Base-by-base conservation (phyloP, 2,113 vertebrate genomes). In the Mesembrinibis cayennensis region DNA sequence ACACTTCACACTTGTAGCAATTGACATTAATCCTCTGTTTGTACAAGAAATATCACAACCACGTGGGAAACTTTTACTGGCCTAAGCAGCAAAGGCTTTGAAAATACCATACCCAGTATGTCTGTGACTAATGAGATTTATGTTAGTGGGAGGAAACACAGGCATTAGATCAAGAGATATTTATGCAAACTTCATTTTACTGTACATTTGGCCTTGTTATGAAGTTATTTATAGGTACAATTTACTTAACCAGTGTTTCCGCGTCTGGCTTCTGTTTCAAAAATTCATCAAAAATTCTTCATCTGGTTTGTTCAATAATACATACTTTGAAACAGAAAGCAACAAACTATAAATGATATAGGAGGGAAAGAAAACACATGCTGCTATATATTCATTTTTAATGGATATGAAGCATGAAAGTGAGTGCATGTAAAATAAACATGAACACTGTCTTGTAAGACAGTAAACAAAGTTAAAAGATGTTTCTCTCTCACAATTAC, bases 321-420 rank as follows among this genome's bases (percentile, higher is more conserved):
- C 91, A 90, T 93, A 52, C 38, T 95, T 97, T 90, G 87, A 97
- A 97, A 96, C 90, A 32, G 78, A 94, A 97, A 93, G 47, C 13
- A 97, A 70, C 74, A 81, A 91, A 71, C 84, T 79, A 62, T 80
- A 86, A 97, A 93, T 66, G 45, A 90, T 55, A 94, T 25, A 84
- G 82, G 19, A 84, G 10, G 83, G 42, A 95, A 89, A 50, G 71
- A 93, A 93, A 92, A 82, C 77, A 65, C 59, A 92, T 90, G 74
- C 55, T 95, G 34, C 14, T 88, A 32, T 65, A 45, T 71, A 87
- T 96, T 93, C 5, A 93, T 93, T 94, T 96, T 96, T 96, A 92
- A 95, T 95, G 34, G n/a, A 20, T 55, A 79, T 40, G 83, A 95
- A 85, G 25, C 32, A 65, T 44, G 27, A 69, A 94, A 74, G 29